Percentiles rank a stretch among this genome's conserved stretches.
phyloP scores from a whole-genome alignment of 1,140 invertebrate genomes.

The Zophobas morio region DNA sequence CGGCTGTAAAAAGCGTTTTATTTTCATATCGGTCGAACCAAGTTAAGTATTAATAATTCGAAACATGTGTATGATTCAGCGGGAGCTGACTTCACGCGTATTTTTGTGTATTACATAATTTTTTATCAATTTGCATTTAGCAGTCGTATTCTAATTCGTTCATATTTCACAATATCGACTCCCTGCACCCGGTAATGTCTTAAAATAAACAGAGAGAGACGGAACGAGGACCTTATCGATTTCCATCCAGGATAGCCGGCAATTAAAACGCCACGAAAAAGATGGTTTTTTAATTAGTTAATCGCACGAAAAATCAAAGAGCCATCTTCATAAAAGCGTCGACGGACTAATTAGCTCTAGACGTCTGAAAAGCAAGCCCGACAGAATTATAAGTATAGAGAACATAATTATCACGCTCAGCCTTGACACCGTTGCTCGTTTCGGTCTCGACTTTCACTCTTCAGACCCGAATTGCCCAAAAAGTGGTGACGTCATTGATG shows the following conservation, averaged over 20 bases:
- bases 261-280: neutral
- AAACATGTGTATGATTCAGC: neutral
- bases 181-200: neutral
- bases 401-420: slow-evolving; percentile 12
- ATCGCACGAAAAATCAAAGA: slow-evolving; percentile 1
- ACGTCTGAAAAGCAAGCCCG: slow-evolving; percentile 16
- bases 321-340: slow-evolving; percentile 13
- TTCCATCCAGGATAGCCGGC: neutral
- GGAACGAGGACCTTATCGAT: slow-evolving; percentile 2
- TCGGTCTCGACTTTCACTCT: slow-evolving; percentile 12
- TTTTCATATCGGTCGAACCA: slow-evolving; percentile 1
- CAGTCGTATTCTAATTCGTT: neutral
- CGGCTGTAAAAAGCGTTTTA: slow-evolving; percentile 1
- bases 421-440: slow-evolving; percentile 23
- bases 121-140: slow-evolving; percentile 5
- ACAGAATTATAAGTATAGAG: neutral
- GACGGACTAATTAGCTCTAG: neutral
- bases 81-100: neutral
- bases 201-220: slow-evolving; percentile 1
- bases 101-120: neutral
- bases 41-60: slow-evolving; percentile 12
- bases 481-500: neutral
- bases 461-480: slow-evolving; percentile 1
- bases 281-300: slow-evolving; percentile 16
- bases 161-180: neutral